A percentile compares a stretch with the other conserved stretches of the same genome.
Evolutionary conservation across 1,140 invertebrate genomes (phyloP).

Genomic region (Pogonomyrmex californicus): DNA sequence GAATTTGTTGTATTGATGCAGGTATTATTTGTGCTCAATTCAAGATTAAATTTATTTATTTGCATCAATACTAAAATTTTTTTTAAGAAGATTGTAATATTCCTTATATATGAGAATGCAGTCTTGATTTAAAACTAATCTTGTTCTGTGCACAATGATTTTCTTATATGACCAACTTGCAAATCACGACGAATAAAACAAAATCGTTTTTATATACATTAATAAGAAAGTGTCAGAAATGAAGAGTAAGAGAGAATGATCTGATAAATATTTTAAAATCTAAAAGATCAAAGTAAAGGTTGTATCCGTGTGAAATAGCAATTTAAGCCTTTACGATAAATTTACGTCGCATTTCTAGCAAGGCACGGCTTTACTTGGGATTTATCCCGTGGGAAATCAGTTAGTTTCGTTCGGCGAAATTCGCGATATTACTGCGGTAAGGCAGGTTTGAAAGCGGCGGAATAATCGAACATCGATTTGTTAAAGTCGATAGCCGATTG

Average conservation of each 20-base stretch:
- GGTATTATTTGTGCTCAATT: too few relatives aligned
- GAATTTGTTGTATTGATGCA: too few relatives aligned
- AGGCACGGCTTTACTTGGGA: slow-evolving; percentile 67
- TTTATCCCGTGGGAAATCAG: slow-evolving; percentile 79
- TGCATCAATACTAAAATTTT: too few relatives aligned
- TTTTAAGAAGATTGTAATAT: too few relatives aligned
- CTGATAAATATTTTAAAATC: slow-evolving; percentile 9
- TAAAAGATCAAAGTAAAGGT: slow-evolving; percentile 50
- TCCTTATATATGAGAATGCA: too few relatives aligned
- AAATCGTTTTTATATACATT: background rate
- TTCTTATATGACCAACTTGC: background rate
- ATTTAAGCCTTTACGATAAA: slow-evolving; percentile 71
- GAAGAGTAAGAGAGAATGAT: background rate
- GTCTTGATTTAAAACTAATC: too few relatives aligned
- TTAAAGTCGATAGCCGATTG: slow-evolving; percentile 66
- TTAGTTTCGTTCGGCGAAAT: slow-evolving; percentile 75
- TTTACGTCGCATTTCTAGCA: slow-evolving; percentile 68
- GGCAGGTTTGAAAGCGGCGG: slow-evolving; percentile 48
- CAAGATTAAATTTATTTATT: too few relatives aligned
- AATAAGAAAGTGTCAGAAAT: background rate
- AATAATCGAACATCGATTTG: slow-evolving; percentile 72
- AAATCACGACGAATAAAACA: background rate
- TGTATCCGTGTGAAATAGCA: slow-evolving; percentile 65
- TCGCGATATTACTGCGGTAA: slow-evolving; percentile 61
- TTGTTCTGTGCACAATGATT: too few relatives aligned